Percentiles rank a stretch among this genome's conserved stretches.
phyloP scores from a whole-genome alignment of 2,113 vertebrate species.

The Oostethus manadensis region DNA sequence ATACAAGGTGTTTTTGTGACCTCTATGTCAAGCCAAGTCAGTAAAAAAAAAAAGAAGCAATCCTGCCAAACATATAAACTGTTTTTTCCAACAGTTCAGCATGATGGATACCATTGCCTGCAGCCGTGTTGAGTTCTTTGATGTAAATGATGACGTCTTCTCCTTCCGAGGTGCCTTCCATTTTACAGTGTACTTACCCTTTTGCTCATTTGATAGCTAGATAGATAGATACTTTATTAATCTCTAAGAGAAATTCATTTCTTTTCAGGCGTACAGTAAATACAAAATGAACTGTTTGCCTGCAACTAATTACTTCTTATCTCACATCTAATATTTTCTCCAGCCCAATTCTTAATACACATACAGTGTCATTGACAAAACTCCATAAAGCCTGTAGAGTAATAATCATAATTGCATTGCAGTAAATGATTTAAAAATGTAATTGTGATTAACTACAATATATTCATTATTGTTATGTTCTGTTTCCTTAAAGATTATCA shows the following conservation, averaged over 20 bases:
- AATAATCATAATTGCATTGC: neutral
- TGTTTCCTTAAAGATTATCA: no score
- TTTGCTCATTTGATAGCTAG: no score
- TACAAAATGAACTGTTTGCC: neutral
- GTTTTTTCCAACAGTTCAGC: neutral
- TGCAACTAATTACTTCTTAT: neutral
- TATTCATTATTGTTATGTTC: no score
- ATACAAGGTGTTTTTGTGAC: no score
- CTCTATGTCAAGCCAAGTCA: no score
- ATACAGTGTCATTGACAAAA: neutral
- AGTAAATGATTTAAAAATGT: no score
- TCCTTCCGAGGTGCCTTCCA: neutral
- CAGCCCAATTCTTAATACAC: neutral
- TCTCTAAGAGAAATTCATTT: no score
- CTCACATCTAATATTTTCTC: neutral
- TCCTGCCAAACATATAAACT: no score
- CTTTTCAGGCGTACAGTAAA: neutral
- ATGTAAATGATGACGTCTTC: neutral
- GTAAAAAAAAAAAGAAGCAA: no score
- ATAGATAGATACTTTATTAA: no score
- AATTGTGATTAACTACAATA: no score
- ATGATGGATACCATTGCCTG: neutral
- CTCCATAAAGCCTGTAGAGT: neutral
- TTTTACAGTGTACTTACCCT: neutral
- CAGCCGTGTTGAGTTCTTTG: neutral